Percentiles rank a stretch among this genome's conserved stretches.
Evolutionary conservation across 2,888 invertebrate genomes (phyloP).

Genomic region (Ormyrus thymus): DNA sequence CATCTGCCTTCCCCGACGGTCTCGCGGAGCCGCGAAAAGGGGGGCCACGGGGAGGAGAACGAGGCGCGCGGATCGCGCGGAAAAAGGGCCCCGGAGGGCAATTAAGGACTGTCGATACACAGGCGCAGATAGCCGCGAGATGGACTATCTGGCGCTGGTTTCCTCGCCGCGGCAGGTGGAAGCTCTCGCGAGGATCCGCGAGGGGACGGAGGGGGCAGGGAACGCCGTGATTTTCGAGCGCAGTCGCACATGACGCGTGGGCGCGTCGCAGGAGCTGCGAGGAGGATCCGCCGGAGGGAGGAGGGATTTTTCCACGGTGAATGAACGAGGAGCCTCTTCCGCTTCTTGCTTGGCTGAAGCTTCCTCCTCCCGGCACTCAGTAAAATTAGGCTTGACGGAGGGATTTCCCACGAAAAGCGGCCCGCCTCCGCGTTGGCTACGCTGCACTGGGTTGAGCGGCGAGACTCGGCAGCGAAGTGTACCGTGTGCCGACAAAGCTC

Average conservation of each 20-base stretch:
- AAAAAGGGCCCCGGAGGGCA: not conserved
- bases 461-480: not conserved
- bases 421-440: not conserved
- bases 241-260: constrained; percentile 8
- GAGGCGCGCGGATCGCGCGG: not conserved
- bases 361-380: too few relatives aligned
- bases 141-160: not conserved
- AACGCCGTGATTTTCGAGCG: not conserved
- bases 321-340: too few relatives aligned
- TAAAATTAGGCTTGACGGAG: too few relatives aligned
- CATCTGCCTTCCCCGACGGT: too few relatives aligned
- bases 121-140: constrained; percentile 26
- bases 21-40: not conserved
- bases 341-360: too few relatives aligned
- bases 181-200: not conserved
- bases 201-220: not conserved
- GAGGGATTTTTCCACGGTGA: too few relatives aligned
- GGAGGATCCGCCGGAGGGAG: too few relatives aligned
- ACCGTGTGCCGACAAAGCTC: constrained; percentile 13
- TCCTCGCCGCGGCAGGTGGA: not conserved
- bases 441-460: constrained; percentile 8
- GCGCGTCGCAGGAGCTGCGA: too few relatives aligned
- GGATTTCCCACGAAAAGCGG: too few relatives aligned
- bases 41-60: not conserved
- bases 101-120: constrained; percentile 19